Base-by-base conservation (phyloP, 2,113 vertebrate species). In the Asarcornis scutulata region DNA sequence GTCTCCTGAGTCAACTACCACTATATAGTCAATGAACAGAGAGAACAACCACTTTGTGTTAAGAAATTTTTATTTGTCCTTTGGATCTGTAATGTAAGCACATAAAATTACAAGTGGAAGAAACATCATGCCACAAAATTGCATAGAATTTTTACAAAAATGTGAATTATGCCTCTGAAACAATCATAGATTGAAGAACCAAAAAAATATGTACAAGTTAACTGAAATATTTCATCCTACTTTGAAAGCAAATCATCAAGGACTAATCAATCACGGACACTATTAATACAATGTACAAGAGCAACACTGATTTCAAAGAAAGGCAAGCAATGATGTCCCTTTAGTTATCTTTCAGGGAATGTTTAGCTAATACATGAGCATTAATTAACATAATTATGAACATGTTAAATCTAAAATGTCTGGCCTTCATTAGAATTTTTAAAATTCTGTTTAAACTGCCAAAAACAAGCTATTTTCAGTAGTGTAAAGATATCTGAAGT, bases 61-160 rank as follows among this genome's bases (percentile, higher is more conserved):
- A 98, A 98, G 98, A 98, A 98, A 98, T 97, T 98, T 98, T 98
- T 98, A 98, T 98, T 97, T 98, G 97, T 98, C 98, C 97, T 98
- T 98, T 98, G 98, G 97, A 98, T 98, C 97, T 97, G 98, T 98
- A 97, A 98, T 97, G 98, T 98, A 98, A 98, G 98, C 98, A 98
- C 98, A 98, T 98, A 98, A 98, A 98, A 98, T 98, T 98, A 98
- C 98, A 97, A 98, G 97, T 98, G 98, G 98, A 98, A 98, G 98
- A 98, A 98, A 98, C 98, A 96, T 98, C 98, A 98, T 98, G 98
- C 98, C 98, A 98, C 98, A 98, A 98, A 98, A 98, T 98, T 98
- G 98, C 98, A 98, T 98, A 98, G 98, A 98, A 98, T 98, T 98
- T 97, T 98, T 98, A 98, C 98, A 98, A 98, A 98, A 98, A 98